A percentile compares a stretch with the other conserved stretches of the same genome.
phyloP scores from a whole-genome alignment of 30 jellyfish, hydroid and myxozoan species.

The Catostylus mosaicus region DNA sequence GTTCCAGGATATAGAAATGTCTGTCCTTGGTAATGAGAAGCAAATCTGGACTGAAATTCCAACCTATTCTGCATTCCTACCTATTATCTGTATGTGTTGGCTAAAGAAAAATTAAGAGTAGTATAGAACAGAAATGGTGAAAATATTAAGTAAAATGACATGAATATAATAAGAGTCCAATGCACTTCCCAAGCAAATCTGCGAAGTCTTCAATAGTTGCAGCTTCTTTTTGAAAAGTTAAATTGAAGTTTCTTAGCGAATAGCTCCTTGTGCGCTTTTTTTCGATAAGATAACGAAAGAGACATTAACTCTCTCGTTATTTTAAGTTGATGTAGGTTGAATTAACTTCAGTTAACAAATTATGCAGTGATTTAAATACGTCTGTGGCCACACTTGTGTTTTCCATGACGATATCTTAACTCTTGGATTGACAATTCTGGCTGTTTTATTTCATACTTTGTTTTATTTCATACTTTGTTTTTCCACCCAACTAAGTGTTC shows the following conservation, averaged over 20 bases:
- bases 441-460: slow-evolving; percentile 30
- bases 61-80: too few relatives aligned
- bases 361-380: slow-evolving; percentile 56
- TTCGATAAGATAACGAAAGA: background rate
- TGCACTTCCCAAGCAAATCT: background rate
- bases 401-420: slow-evolving; percentile 32
- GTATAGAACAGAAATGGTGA: background rate
- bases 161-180: background rate
- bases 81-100: background rate
- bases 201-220: background rate
- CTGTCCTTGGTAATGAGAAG: too few relatives aligned
- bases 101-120: background rate
- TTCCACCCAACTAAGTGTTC: too few relatives aligned
- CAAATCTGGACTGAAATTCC: too few relatives aligned
- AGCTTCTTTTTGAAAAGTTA: background rate
- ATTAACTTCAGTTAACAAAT: background rate
- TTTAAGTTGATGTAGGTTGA: background rate
- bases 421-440: slow-evolving; percentile 54
- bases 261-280: background rate
- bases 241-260: background rate
- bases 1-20: too few relatives aligned
- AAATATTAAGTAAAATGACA: background rate
- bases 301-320: background rate
- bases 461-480: too few relatives aligned
- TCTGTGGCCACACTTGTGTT: slow-evolving; percentile 53